Evolutionary conservation across 2,113 vertebrate genomes (phyloP).

Genomic region (Zosterops pallidus): DNA sequence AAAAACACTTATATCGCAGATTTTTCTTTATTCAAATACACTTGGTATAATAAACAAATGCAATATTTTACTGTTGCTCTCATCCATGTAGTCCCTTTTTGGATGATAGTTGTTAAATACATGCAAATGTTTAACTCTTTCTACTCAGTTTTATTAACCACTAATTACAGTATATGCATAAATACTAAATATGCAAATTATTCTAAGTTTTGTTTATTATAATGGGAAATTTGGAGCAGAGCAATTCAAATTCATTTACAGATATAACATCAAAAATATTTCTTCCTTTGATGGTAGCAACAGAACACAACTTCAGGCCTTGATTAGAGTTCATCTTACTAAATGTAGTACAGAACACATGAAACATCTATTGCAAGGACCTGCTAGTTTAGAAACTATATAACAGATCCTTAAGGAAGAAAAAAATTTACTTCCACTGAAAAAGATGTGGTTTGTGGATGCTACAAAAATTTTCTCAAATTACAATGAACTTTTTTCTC

Average conservation of each 20-base stretch:
- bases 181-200: background rate
- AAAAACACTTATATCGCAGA: background rate
- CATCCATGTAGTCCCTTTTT: background rate
- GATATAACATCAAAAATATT: conserved; percentile 19
- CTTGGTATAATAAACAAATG: background rate
- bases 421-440: background rate
- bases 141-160: background rate
- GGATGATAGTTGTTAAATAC: background rate
- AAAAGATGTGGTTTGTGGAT: background rate
- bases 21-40: background rate
- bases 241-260: conserved; percentile 3
- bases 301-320: background rate
- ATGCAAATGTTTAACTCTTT: background rate
- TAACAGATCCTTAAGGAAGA: background rate
- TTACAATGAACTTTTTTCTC: background rate
- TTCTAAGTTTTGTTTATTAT: background rate
- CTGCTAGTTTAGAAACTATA: background rate
- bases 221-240: background rate
- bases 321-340: background rate
- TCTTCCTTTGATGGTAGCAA: background rate
- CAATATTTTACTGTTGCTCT: background rate
- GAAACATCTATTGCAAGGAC: background rate
- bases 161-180: background rate
- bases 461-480: background rate
- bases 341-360: background rate